Evolutionary conservation across 2,888 invertebrate genomes (phyloP).

Genomic region (Limnephilus marmoratus): DNA sequence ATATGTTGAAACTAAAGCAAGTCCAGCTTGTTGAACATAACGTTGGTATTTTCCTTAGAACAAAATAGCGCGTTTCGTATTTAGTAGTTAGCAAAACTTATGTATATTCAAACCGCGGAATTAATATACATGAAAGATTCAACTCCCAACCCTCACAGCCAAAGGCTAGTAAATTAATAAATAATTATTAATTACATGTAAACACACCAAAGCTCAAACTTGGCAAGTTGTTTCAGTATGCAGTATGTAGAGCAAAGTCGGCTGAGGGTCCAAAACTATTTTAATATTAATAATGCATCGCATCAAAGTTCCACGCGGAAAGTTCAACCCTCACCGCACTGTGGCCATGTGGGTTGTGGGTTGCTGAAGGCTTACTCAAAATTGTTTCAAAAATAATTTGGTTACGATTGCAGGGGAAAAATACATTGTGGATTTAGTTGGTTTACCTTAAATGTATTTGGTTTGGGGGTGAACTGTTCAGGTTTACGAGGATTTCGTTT

Average conservation of each 20-base stretch:
- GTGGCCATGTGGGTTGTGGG: conserved; percentile 16
- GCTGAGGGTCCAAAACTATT: conserved; percentile 48
- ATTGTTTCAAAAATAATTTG: conserved; percentile 50
- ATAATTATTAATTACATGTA: background rate
- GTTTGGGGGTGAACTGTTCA: conserved; percentile 18
- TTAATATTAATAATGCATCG: conserved; percentile 50
- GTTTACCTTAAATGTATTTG: conserved; percentile 14
- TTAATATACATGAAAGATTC: background rate
- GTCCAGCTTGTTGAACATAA: background rate
- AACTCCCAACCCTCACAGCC: background rate
- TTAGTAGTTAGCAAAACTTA: background rate
- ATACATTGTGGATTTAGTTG: background rate
- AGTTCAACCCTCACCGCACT: conserved; percentile 40
- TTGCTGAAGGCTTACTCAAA: conserved; percentile 32
- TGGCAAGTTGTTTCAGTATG: conserved; percentile 13
- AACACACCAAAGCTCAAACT: background rate
- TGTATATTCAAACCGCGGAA: background rate
- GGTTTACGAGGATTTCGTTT: background rate
- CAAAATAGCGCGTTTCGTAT: background rate
- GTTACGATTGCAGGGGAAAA: conserved; percentile 28
- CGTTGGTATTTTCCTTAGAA: background rate
- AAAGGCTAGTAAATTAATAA: background rate
- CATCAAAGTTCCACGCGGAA: conserved; percentile 48
- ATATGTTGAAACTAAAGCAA: background rate
- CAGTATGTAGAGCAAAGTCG: conserved; percentile 35